Percentiles rank a stretch among this genome's conserved stretches.
Conservation (phyloP, 1,140 invertebrate genomes). For the Hypsibius dujardini region DNA sequence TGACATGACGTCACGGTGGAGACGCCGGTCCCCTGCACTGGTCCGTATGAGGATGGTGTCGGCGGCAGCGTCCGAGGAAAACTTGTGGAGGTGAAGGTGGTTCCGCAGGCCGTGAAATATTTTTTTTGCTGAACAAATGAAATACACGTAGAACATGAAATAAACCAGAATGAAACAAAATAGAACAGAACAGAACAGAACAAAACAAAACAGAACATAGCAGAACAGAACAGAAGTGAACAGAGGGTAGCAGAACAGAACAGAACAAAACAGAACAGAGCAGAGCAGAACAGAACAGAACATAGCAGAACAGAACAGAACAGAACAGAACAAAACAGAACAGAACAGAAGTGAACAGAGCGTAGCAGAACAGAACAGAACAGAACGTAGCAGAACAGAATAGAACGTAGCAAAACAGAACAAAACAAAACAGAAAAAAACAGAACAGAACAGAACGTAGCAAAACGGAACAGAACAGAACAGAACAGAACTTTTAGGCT, state of each 20-base stretch:
- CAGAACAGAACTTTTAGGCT: neutral
- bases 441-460: no score
- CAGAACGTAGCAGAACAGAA: no score
- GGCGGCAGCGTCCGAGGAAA: neutral
- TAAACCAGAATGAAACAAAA: neutral
- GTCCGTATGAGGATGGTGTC: neutral
- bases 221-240: neutral
- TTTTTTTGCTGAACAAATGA: neutral
- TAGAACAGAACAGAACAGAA: neutral
- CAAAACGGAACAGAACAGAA: no score
- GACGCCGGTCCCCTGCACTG: neutral
- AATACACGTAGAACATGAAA: neutral
- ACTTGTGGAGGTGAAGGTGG: constrained; percentile 11
- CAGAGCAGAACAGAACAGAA: neutral
- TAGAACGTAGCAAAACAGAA: no score
- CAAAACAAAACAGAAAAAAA: no score
- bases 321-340: no score
- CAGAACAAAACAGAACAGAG: neutral
- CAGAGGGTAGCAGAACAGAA: neutral
- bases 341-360: no score
- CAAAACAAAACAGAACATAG: neutral
- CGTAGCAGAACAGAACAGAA: no score
- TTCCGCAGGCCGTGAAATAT: constrained; percentile 1
- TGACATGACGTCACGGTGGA: constrained; percentile 10
- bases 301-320: no score